Evolutionary conservation across 2,797 vertebrate genomes (phyloP), one percentile per base, ranked within the genome.

Genomic region (Momotus momota): DNA sequence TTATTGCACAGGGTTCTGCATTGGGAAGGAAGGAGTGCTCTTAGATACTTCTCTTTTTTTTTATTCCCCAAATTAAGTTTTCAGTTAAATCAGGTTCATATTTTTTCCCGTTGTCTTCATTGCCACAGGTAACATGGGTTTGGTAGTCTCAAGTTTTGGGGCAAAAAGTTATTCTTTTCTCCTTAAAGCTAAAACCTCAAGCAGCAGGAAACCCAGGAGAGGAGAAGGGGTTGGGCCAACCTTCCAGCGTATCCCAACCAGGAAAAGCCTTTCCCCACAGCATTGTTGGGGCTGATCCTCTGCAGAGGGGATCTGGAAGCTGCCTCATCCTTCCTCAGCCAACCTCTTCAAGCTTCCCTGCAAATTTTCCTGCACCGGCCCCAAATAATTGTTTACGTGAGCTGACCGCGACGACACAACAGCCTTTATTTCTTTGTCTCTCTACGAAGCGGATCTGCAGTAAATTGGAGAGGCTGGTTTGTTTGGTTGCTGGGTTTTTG

Each of bases 401-500:
- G 70, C 64, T 85, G 91, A 70, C 80, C 60, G 20, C 74, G 12
- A 70, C 43, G 26, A 57, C 60, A 49, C 48, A 15, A 75, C 88
- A 45, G 75, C 92, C 85, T 27, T 20, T 10, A 14, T 38, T 46
- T 75, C 95, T 95, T 94, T 96, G 94, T 92, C 87, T 94, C 70
- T 25, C 3, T 65, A 35, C 31, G 33, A 45, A 81, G 89, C 58
- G 2, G 83, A 84, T 71, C 88, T 31, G 67, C 95, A 22, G 81
- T 62, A 91, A 97, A 94, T 96, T 95, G 93, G 90, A 90, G 94
- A 92, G 92, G 90, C 61, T 81, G 93, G 92, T 82, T 94, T 91
- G 82, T 93, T 94, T 92, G 94, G 90, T 75, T 26, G 82, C 91
- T 82, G 87, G 48, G 81, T 7, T 88, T 94, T 89, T 95, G 85